phyloP scores from a whole-genome alignment of 2,113 vertebrate species.

The Pavo muticus region DNA sequence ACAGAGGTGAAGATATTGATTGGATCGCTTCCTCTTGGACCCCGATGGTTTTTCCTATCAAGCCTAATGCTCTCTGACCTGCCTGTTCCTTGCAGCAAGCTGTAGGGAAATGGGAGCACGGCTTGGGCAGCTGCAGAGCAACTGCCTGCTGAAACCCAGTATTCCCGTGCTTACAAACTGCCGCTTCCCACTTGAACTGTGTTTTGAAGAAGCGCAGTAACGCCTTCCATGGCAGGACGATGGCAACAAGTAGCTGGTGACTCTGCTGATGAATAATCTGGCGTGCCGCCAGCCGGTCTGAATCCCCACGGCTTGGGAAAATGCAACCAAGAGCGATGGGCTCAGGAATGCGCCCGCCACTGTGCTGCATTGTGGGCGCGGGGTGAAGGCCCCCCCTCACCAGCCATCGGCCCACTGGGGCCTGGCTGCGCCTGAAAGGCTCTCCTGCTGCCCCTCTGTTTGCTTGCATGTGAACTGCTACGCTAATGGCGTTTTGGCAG shows the following conservation, averaged over 20 bases:
- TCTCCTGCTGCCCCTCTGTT: neutral
- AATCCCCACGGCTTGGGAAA: neutral
- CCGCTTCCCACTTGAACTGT: neutral
- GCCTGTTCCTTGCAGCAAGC: neutral
- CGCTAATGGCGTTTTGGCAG: neutral
- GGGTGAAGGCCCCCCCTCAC: accelerated
- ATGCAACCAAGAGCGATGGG: neutral
- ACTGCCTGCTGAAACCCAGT: neutral
- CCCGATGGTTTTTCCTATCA: neutral
- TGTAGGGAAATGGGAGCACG: neutral
- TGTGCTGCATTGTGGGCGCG: neutral
- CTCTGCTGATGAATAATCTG: neutral
- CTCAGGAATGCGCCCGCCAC: neutral
- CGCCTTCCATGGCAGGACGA: neutral
- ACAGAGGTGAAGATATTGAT: neutral
- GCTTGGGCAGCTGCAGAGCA: neutral
- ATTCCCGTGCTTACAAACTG: neutral
- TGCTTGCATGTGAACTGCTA: neutral
- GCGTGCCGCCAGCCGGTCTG: neutral
- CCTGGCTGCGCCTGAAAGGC: neutral
- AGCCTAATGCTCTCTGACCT: accelerated
- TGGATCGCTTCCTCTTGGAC: neutral
- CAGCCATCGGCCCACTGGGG: neutral
- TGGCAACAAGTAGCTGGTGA: neutral
- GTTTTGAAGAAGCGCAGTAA: neutral